phyloP scores from a whole-genome alignment of 2,113 vertebrate genomes.

The Felis chaus region DNA sequence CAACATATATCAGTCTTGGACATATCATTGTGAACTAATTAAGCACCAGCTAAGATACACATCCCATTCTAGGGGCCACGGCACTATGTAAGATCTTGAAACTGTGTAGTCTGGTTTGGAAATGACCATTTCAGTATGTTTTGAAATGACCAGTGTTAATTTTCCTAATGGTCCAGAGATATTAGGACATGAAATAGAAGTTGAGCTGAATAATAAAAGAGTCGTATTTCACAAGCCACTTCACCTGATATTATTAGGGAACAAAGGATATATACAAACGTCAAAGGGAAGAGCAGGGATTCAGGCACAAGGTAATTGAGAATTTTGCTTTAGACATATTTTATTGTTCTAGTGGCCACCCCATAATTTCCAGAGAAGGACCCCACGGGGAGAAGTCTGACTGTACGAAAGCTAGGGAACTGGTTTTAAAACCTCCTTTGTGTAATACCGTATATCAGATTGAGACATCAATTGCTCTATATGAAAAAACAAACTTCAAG shows the following conservation, averaged over 20 bases:
- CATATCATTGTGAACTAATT: not conserved
- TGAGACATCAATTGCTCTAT: not conserved
- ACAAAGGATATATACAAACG: not conserved
- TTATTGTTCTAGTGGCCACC: not conserved
- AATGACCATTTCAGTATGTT: not conserved
- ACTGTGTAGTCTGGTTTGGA: not conserved
- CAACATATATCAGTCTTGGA: not conserved
- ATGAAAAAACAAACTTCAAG: not conserved
- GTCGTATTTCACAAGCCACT: not conserved
- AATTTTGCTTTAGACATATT: not conserved
- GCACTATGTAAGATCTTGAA: not conserved
- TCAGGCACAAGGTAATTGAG: not conserved
- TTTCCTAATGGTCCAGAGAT: not conserved
- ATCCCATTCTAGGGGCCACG: not conserved
- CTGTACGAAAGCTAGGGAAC: not conserved
- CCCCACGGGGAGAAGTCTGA: not conserved
- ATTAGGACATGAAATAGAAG: not conserved
- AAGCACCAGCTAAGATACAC: not conserved
- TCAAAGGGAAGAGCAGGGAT: conserved; percentile 10
- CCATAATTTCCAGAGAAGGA: not conserved
- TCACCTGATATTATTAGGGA: not conserved
- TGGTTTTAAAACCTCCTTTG: not conserved
- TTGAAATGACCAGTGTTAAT: not conserved
- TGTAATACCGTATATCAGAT: not conserved
- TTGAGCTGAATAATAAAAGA: conserved; percentile 17